Evolutionary conservation across 2,888 invertebrate genomes (phyloP).

Genomic region (Idaea dimidiata): DNA sequence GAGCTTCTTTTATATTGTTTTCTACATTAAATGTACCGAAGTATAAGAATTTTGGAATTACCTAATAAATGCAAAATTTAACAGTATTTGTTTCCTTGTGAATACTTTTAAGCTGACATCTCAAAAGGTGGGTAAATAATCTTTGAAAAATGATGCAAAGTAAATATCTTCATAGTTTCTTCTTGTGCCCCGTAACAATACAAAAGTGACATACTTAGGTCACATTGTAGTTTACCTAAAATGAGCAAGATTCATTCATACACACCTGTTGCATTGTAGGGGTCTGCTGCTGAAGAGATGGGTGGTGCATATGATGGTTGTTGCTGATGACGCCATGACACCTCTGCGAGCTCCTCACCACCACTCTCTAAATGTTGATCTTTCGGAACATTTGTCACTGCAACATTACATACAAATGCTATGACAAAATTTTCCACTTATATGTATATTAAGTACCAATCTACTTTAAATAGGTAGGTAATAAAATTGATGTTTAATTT

Average conservation of each 20-base stretch:
- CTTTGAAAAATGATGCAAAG: too few species aligned
- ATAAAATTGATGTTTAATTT: neutral
- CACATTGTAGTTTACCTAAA: neutral
- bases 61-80: neutral
- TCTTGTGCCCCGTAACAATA: neutral
- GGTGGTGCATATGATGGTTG: slow-evolving; percentile 82
- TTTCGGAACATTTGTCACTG: slow-evolving; percentile 89
- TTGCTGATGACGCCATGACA: slow-evolving; percentile 88
- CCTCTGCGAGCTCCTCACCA: slow-evolving; percentile 87
- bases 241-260: slow-evolving; percentile 46
- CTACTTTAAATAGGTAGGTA: neutral
- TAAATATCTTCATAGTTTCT: neutral
- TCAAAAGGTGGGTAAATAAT: neutral
- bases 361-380: slow-evolving; percentile 87
- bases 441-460: neutral
- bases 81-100: neutral
- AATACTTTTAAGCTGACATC: neutral
- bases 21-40: too few species aligned
- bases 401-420: slow-evolving; percentile 26
- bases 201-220: neutral
- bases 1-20: neutral
- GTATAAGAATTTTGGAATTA: neutral
- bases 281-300: slow-evolving; percentile 86
- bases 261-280: slow-evolving; percentile 84
- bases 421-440: neutral